Conservation (phyloP, 1,140 invertebrate species). For the Ceratina japonica region DNA sequence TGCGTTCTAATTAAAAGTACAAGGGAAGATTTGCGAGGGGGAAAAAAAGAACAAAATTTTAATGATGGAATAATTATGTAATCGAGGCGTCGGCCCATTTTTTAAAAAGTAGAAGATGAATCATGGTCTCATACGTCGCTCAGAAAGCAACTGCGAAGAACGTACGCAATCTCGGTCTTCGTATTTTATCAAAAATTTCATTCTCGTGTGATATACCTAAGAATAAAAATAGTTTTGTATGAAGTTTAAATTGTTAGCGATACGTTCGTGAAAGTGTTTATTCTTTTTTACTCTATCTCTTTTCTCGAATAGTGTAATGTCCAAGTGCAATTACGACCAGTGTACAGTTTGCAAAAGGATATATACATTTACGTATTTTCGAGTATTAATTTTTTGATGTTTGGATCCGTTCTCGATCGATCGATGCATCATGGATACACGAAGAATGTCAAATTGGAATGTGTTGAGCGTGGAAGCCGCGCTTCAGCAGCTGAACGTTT, state of each 20-base stretch:
- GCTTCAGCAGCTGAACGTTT: slow-evolving; percentile 71
- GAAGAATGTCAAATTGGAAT: slow-evolving; percentile 79
- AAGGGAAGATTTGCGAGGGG: neutral
- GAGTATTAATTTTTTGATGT: slow-evolving; percentile 10
- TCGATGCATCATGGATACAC: slow-evolving; percentile 69
- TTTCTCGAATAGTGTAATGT: neutral
- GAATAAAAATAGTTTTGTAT: too few relatives aligned
- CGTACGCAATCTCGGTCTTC: slow-evolving; percentile 18
- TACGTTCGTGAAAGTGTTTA: neutral
- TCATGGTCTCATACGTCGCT: too few relatives aligned
- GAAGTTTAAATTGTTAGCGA: neutral
- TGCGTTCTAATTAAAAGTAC: neutral
- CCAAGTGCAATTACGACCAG: neutral
- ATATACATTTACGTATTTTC: too few relatives aligned
- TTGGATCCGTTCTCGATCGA: slow-evolving; percentile 54
- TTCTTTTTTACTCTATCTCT: neutral
- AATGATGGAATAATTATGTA: neutral
- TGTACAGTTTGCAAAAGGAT: neutral
- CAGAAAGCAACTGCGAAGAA: neutral
- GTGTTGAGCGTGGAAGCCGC: slow-evolving; percentile 76
- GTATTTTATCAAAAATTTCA: neutral
- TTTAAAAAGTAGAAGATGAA: neutral
- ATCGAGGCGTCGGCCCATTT: neutral
- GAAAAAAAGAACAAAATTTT: neutral
- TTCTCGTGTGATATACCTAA: neutral